Percentiles rank a stretch among this genome's conserved stretches.
These are phyloP conservation scores for Calidris pugnax DNA, from an alignment of 2,113 vertebrate genomes.

Conservation along the genomic window DNA sequence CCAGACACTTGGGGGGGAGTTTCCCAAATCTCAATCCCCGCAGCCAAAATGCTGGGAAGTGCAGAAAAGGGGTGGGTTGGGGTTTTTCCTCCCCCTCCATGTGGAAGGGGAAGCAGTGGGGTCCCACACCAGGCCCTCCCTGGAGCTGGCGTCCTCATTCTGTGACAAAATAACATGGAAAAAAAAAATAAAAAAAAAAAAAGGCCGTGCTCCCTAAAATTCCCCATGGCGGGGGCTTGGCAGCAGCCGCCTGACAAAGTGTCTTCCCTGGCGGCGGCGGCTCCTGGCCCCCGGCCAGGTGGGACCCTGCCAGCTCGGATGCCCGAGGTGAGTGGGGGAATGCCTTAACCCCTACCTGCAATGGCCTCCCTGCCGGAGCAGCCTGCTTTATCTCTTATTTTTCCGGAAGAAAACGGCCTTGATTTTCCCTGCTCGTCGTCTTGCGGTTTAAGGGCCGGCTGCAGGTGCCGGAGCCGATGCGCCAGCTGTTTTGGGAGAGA, in stretches of 20 bases:
- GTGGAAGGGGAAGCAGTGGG: fast-evolving
- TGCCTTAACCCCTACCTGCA: not conserved
- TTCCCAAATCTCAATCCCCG: too few relatives aligned
- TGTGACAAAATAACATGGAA: not conserved
- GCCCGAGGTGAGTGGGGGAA: slow-evolving; percentile 52
- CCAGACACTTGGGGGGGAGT: too few relatives aligned
- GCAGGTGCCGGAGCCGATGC: not conserved
- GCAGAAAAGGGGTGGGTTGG: too few relatives aligned
- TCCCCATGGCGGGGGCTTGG: not conserved
- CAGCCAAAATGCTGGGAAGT: too few relatives aligned
- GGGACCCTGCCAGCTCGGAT: slow-evolving; percentile 18
- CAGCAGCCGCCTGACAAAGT: not conserved
- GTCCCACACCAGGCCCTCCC: not conserved
- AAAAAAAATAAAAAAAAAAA: too few relatives aligned
- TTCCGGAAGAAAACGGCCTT: not conserved
- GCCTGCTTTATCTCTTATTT: not conserved
- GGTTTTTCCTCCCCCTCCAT: too few relatives aligned
- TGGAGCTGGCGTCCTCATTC: fast-evolving
- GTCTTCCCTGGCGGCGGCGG: not conserved
- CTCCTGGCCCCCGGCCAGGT: not conserved
- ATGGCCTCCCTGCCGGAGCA: not conserved
- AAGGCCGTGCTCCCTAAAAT: not conserved
- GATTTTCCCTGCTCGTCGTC: not conserved
- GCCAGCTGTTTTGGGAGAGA: not conserved
- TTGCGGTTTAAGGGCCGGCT: fast-evolving